Conservation (phyloP, 1,140 invertebrate genomes). For the Lysiphlebus fabarum region DNA sequence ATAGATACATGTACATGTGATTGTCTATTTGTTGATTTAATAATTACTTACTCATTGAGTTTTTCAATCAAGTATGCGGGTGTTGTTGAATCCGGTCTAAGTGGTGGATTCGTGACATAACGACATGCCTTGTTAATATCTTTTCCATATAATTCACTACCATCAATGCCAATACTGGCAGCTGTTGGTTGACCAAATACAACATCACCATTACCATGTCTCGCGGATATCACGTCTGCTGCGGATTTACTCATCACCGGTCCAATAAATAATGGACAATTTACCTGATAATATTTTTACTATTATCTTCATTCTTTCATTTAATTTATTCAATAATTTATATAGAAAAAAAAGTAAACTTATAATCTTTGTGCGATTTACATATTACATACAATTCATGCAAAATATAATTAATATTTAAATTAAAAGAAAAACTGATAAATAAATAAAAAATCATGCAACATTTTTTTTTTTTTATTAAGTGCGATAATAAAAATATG, state of each 20-base stretch:
- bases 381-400: neutral
- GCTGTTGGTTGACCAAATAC: slow-evolving; percentile 81
- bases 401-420: no score
- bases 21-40: neutral
- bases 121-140: slow-evolving; percentile 42
- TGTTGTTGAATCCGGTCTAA: slow-evolving; percentile 76
- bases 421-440: no score
- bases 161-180: slow-evolving; percentile 67
- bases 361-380: neutral
- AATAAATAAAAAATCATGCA: no score
- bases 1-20: neutral
- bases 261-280: slow-evolving; percentile 74
- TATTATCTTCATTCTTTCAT: neutral
- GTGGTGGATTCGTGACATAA: slow-evolving; percentile 72
- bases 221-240: slow-evolving; percentile 62
- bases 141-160: slow-evolving; percentile 54
- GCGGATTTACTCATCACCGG: slow-evolving; percentile 73
- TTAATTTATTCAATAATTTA: no score
- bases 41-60: slow-evolving; percentile 74
- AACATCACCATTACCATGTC: slow-evolving; percentile 53
- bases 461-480: no score
- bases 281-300: slow-evolving; percentile 53
- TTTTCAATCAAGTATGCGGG: slow-evolving; percentile 79
- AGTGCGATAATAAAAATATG: no score
- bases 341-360: neutral